Evolutionary conservation across 1,140 invertebrate species (phyloP).

Genomic region (Galendromus occidentalis): DNA sequence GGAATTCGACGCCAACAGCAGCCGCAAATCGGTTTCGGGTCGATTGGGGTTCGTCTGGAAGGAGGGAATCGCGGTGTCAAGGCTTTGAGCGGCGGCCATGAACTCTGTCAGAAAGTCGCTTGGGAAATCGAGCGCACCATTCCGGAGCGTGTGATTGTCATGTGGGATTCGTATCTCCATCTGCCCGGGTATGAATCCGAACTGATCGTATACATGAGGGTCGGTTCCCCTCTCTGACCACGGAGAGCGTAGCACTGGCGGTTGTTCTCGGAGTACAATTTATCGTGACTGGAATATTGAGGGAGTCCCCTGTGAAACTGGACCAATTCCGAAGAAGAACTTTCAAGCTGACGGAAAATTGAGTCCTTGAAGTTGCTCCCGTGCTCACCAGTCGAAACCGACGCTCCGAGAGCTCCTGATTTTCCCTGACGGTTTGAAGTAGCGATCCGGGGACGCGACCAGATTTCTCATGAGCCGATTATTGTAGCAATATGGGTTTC

Average conservation of each 20-base stretch:
- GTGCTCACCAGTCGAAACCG: too few relatives aligned
- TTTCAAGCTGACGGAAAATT: too few relatives aligned
- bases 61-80: too few relatives aligned
- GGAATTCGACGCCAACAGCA: not conserved
- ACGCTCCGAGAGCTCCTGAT: not conserved
- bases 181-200: too few relatives aligned
- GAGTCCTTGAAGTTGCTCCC: too few relatives aligned
- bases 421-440: not conserved
- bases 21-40: not conserved
- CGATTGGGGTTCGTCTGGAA: not conserved
- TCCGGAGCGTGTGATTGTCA: not conserved
- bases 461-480: not conserved
- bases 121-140: not conserved
- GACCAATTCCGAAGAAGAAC: too few relatives aligned
- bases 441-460: not conserved
- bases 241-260: not conserved
- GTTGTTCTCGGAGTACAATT: not conserved
- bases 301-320: not conserved
- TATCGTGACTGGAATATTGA: constrained; percentile 1
- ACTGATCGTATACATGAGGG: not conserved
- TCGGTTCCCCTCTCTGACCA: not conserved
- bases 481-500: not conserved
- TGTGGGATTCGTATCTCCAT: too few relatives aligned
- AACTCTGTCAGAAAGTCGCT: not conserved
- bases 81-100: not conserved